Conservation (phyloP, 2,797 vertebrate species). For the Hylomyscus alleni region DNA sequence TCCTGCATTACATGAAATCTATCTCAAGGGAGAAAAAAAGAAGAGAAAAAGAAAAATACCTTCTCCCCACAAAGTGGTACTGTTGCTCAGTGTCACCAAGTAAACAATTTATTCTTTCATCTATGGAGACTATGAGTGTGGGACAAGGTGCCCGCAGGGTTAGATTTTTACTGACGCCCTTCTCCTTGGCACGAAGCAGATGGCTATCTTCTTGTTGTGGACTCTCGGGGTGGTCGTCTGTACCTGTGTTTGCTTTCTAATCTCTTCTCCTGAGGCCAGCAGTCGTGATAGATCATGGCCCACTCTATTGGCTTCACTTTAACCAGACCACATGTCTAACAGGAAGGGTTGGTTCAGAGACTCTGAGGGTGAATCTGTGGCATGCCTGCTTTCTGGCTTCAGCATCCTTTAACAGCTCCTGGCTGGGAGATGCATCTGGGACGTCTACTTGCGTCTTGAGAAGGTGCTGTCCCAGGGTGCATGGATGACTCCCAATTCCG, state of each 20-base stretch:
- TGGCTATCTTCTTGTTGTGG: background rate
- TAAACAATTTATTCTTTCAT: background rate
- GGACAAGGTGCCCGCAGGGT: background rate
- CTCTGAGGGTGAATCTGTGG: background rate
- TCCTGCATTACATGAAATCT: background rate
- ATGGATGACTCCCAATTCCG: background rate
- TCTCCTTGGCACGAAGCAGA: background rate
- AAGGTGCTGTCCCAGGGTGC: accelerated
- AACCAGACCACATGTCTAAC: background rate
- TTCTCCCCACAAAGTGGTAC: background rate
- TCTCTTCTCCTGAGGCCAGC: background rate
- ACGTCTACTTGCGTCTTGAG: background rate
- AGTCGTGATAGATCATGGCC: background rate
- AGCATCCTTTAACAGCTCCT: no score
- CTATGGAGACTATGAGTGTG: background rate
- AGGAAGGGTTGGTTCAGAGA: background rate
- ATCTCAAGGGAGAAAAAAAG: background rate
- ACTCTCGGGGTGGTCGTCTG: background rate
- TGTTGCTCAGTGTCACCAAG: background rate
- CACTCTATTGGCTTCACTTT: background rate
- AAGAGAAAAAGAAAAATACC: background rate
- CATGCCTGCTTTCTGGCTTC: background rate
- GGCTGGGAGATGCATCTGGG: no score
- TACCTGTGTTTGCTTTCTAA: background rate
- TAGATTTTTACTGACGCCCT: background rate